Percentiles rank a stretch among this genome's conserved stretches.
phyloP scores from a whole-genome alignment of 2,113 vertebrate species.

The Potamarius usumacintae region DNA sequence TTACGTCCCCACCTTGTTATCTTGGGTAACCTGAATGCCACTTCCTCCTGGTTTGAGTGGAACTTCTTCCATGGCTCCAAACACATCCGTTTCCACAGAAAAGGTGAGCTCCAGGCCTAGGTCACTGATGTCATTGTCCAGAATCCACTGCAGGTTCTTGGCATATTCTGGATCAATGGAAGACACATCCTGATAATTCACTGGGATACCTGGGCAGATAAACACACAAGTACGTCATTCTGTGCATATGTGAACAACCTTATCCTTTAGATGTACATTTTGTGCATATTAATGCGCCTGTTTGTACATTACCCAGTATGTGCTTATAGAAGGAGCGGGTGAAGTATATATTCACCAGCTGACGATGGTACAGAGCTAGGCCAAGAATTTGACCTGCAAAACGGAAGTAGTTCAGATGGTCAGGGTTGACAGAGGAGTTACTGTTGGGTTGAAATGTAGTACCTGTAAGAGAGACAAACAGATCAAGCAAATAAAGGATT shows the following conservation, averaged over 20 bases:
- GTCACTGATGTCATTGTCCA: slow-evolving; percentile 98
- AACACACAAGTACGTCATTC: not conserved
- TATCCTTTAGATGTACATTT: not conserved
- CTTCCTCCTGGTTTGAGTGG: slow-evolving; percentile 91
- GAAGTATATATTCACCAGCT: slow-evolving; percentile 98
- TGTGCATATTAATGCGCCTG: not conserved
- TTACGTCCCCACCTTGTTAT: slow-evolving; percentile 85
- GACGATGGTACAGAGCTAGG: slow-evolving; percentile 92
- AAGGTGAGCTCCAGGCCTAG: slow-evolving; percentile 94
- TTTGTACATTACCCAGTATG: slow-evolving; percentile 84
- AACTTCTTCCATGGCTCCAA: slow-evolving; percentile 97
- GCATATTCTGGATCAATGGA: slow-evolving; percentile 99
- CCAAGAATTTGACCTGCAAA: slow-evolving; percentile 96
- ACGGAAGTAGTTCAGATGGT: slow-evolving; percentile 95
- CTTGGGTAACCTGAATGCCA: slow-evolving; percentile 91
- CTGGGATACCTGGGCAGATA: slow-evolving; percentile 84
- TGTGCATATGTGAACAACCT: not conserved
- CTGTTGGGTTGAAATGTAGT: slow-evolving; percentile 99
- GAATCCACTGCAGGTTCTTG: slow-evolving; percentile 98
- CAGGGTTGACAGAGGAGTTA: slow-evolving; percentile 97
- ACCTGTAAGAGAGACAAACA: slow-evolving; percentile 69
- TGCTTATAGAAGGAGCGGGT: slow-evolving; percentile 99
- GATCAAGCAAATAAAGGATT: not conserved
- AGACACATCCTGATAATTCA: slow-evolving; percentile 97
- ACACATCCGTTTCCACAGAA: slow-evolving; percentile 95